Evolutionary conservation across 1,140 invertebrate species (phyloP).

Genomic region (Sminthurides bifidus): DNA sequence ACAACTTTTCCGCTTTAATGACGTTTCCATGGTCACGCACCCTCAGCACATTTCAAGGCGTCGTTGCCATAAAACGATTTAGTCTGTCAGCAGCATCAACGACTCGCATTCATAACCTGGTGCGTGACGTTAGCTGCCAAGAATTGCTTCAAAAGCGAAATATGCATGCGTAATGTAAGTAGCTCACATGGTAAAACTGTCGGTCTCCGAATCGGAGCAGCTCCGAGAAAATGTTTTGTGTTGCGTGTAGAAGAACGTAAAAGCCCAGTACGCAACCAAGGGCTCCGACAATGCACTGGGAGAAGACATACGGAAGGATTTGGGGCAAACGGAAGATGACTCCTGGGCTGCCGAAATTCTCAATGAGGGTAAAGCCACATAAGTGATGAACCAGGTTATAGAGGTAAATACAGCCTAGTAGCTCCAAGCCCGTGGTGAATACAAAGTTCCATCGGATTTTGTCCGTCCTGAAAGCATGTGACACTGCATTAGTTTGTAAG

Average conservation of each 20-base stretch:
- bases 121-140: too few relatives aligned
- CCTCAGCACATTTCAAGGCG: too few relatives aligned
- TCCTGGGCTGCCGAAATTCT: slow-evolving; percentile 49
- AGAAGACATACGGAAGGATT: slow-evolving; percentile 53
- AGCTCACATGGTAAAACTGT: slow-evolving; percentile 60
- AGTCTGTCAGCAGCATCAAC: too few relatives aligned
- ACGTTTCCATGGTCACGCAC: too few relatives aligned
- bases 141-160: too few relatives aligned
- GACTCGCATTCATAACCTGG: too few relatives aligned
- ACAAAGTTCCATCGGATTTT: slow-evolving; percentile 64
- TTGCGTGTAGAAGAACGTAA: slow-evolving; percentile 73
- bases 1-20: too few relatives aligned
- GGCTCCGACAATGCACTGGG: slow-evolving; percentile 58
- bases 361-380: slow-evolving; percentile 58
- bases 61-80: too few relatives aligned
- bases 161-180: too few relatives aligned
- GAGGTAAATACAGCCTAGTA: slow-evolving; percentile 61
- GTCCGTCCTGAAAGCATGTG: slow-evolving; percentile 45
- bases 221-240: slow-evolving; percentile 81
- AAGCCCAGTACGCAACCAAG: slow-evolving; percentile 63
- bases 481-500: too few relatives aligned
- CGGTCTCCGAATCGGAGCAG: slow-evolving; percentile 72
- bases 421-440: slow-evolving; percentile 54
- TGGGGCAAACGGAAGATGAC: slow-evolving; percentile 33
- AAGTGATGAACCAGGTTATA: slow-evolving; percentile 64